Base-by-base conservation (phyloP, 2,113 vertebrate species). In the Hippocampus guttulatus region DNA sequence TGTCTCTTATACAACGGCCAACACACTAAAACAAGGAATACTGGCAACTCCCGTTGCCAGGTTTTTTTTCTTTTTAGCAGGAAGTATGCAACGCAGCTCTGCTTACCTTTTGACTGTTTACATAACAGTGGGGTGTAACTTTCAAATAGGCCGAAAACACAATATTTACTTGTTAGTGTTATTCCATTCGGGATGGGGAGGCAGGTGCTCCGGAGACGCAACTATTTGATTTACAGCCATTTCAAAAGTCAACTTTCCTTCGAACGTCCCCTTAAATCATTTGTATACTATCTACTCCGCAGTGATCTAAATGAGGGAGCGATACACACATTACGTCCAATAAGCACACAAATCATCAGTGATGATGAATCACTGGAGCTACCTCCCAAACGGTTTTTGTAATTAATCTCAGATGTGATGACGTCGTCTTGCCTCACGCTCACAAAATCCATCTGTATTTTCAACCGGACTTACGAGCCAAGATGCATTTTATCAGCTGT, bases 401-500 rank as follows among this genome's bases (percentile, higher is more conserved):
- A 67, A 52, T 51, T 63, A 49, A 38, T 40, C 33, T 69, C 40
- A 51, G 27, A 63, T 7, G 67, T 54, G 79, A 64, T 73, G 58
- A 84, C 72, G 69, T 77, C 62, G 1, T 71, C 61, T 65, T 76
- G 30, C n/a, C 40, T 64, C 49, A 12, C 57, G 41, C 41, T 20
- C 21, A 64, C 11, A 64, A 33, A 58, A 55, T 55, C 45, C 38
- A 49, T 81, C 68, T 43, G 52, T 2, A 63, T 68, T 83, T 81
- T 77, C 70, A 81, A 69, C 75, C 68, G 70, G 73, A 61, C 57
- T 69, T 71, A 57, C 58, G 81, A 45, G 74, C 70, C 69, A 55
- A 71, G 47, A 74, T 65, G 69, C 62, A 41, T 80, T 82, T 78
- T 72, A 80, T 90, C 81, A 84, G 83, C 77, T 85, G 81, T 69